Base-by-base conservation (phyloP, 2,888 invertebrate genomes). In the Pilophorus perplexus region DNA sequence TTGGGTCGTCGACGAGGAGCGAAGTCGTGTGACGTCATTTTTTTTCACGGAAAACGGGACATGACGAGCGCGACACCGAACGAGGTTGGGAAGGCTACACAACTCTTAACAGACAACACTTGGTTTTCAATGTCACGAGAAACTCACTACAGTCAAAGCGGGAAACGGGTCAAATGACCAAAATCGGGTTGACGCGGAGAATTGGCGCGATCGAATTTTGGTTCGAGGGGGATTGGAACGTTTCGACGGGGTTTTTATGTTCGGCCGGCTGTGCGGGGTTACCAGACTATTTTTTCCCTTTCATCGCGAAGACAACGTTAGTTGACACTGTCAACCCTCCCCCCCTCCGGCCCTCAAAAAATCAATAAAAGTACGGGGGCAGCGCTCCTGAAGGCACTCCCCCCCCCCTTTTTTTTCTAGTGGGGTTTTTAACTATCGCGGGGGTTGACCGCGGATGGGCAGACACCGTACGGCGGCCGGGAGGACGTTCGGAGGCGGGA, bases 311-410 rank as follows among this genome's bases (percentile, higher is more conserved):
- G 78, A 77, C 77, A 78, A 78, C 79, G 79, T 77, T 78, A 77
- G 80, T 81, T 82, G 82, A 82, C 82, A 83, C 80, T 82, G 83
- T 83, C 82, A 82, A 82, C 82, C 82, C 81, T 57, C 60, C 62
- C 27, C 28, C 28, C 44, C 40, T 44, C 42, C 65, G 28, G 54
- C 55, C 65, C 23, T 46, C 23, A 38, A 82, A 83, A 83, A 83
- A 83, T 83, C 83, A 83, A 83, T 83, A 83, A 81, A 80, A 70
- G 70, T 69, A 64, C 66, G 28, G 50, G 46, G 27, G 38, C 6
- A 12, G 6, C n/a, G n/a, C n/a, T n/a, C n/a, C n/a, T n/a, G 23
- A 14, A 10, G 22, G 16, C 3, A 12, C 23, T 25, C 46, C 46
- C 46, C 46, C n/a, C 18, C 54, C 6, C 10, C 27, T 20, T 20